These are phyloP conservation scores for Lycodopsis pacificus DNA, from an alignment of 2,797 vertebrate species.

Conservation along the genomic window DNA sequence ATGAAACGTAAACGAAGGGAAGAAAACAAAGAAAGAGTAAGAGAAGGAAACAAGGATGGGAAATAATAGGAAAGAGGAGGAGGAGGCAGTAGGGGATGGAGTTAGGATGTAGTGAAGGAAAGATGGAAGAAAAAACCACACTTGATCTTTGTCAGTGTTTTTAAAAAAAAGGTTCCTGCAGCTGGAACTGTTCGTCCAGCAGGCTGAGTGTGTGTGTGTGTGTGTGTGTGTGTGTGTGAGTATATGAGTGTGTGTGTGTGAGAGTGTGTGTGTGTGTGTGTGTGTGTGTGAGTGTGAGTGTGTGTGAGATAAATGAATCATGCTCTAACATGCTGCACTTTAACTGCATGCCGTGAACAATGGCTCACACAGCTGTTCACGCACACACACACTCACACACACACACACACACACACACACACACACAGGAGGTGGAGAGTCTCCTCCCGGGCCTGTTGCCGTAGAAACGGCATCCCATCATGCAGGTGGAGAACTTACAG, in stretches of 20 bases:
- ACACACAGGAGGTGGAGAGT: background rate
- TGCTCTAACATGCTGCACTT: constrained; percentile 11
- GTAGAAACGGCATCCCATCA: constrained; percentile 49
- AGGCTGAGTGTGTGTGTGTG: background rate
- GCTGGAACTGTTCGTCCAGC: background rate
- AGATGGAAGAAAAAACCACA: background rate
- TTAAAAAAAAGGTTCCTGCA: constrained; percentile 7
- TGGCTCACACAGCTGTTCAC: constrained; percentile 28
- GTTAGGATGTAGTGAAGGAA: background rate
- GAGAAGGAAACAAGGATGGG: background rate
- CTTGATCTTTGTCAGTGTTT: constrained; percentile 7
- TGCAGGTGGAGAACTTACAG: constrained; percentile 87
- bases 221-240: background rate
- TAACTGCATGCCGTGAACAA: constrained; percentile 8
- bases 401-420: constrained; percentile 6
- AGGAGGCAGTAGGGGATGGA: background rate
- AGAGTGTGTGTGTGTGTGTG: background rate
- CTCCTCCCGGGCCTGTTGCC: constrained; percentile 17
- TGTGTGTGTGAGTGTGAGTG: background rate
- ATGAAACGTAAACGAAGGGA: background rate
- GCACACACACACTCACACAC: constrained; percentile 1
- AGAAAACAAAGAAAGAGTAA: background rate
- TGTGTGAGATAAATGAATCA: constrained; percentile 5
- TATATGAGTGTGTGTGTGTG: background rate
- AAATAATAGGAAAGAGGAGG: background rate